Percentiles rank a stretch among this genome's conserved stretches.
Conservation (phyloP, 2,113 vertebrate genomes). For the Heterochromis multidens region DNA sequence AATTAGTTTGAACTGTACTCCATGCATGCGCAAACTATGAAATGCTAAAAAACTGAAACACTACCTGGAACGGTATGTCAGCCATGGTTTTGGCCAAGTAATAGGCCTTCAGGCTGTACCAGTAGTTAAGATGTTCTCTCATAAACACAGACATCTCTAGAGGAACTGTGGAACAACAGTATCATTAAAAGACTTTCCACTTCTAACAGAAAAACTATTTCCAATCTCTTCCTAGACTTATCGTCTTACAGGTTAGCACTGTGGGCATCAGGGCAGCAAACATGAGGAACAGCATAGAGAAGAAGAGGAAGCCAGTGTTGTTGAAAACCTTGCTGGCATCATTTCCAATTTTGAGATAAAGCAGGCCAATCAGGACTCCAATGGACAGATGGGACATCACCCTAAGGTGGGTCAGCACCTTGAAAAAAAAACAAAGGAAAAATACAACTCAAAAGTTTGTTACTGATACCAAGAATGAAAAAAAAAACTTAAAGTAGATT, state of each 20-base stretch:
- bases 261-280: constrained; percentile 98
- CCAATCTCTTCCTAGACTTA: background rate
- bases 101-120: constrained; percentile 98
- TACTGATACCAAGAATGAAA: background rate
- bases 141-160: constrained; percentile 96
- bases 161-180: constrained; percentile 80
- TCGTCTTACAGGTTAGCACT: constrained; percentile 93
- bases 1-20: background rate
- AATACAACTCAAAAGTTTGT: background rate
- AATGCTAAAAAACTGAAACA: background rate
- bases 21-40: background rate
- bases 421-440: background rate
- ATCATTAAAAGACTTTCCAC: background rate
- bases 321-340: constrained; percentile 98
- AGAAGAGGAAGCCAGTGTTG: constrained; percentile 98
- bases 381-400: constrained; percentile 94
- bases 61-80: constrained; percentile 96
- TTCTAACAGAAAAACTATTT: background rate
- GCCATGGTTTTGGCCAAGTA: constrained; percentile 98
- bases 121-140: constrained; percentile 96
- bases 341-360: constrained; percentile 95
- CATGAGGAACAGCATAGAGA: constrained; percentile 99
- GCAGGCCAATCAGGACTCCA: constrained; percentile 92
- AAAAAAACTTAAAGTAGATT: background rate
- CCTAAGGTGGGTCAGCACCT: constrained; percentile 95